Conservation (phyloP, 2,888 invertebrate species). For the Caradrina clavipalpis region DNA sequence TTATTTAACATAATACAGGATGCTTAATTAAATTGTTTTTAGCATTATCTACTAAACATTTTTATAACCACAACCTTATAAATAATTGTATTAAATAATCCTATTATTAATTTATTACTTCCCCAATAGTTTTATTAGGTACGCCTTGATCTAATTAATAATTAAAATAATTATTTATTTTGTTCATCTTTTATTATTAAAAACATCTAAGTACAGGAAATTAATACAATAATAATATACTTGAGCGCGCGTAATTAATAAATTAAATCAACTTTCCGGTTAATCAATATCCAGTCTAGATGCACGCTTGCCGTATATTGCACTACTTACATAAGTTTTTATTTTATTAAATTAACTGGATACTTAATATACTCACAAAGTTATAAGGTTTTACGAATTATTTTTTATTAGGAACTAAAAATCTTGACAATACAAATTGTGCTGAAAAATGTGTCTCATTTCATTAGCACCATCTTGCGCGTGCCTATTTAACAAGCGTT, state of each 20-base stretch:
- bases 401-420: neutral
- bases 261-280: neutral
- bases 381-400: neutral
- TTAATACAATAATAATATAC: neutral
- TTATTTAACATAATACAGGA: neutral
- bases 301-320: neutral
- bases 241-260: neutral
- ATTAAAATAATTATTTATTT: neutral
- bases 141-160: conserved; percentile 3
- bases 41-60: neutral
- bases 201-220: neutral
- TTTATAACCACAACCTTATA: no score
- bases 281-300: neutral
- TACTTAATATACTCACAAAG: neutral
- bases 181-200: conserved; percentile 4
- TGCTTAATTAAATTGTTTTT: neutral
- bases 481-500: conserved; percentile 22
- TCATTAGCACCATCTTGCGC: conserved; percentile 9
- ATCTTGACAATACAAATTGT: neutral
- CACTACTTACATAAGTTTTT: neutral
- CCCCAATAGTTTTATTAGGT: conserved; percentile 6
- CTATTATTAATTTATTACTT: no score
- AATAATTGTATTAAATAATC: no score
- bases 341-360: no score
- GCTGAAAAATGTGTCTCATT: conserved; percentile 1